phyloP scores from a whole-genome alignment of 2,888 invertebrate species.

The Luperina testacea region DNA sequence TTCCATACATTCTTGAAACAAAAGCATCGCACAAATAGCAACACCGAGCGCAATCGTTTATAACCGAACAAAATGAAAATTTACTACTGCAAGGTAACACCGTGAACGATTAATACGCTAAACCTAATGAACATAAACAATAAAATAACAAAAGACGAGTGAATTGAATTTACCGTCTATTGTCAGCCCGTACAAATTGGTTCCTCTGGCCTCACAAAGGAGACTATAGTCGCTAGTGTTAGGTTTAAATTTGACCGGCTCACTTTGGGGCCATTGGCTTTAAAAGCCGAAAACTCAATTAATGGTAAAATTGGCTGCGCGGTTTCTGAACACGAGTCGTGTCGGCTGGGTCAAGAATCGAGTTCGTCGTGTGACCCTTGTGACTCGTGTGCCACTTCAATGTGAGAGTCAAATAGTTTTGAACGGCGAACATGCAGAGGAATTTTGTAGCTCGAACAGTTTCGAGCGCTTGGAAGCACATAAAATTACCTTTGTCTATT shows the following conservation, averaged over 20 bases:
- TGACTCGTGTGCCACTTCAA: conserved; percentile 24
- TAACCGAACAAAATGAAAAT: conserved; percentile 53
- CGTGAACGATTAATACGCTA: conserved; percentile 44
- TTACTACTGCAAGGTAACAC: conserved; percentile 40
- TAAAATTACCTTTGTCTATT: background rate
- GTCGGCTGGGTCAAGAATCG: conserved; percentile 67
- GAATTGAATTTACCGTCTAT: conserved; percentile 44
- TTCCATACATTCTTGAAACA: conserved; percentile 37
- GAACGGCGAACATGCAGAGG: conserved; percentile 11
- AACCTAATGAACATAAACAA: conserved; percentile 59
- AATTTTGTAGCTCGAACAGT: conserved; percentile 15
- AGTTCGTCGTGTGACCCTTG: conserved; percentile 33
- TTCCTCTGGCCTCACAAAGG: conserved; percentile 35
- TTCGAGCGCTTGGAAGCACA: background rate
- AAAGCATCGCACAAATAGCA: conserved; percentile 35
- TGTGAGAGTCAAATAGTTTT: conserved; percentile 30
- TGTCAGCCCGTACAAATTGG: conserved; percentile 48
- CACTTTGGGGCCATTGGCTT: conserved; percentile 60
- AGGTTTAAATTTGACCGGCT: conserved; percentile 64
- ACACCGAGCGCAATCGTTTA: conserved; percentile 43
- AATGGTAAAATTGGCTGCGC: conserved; percentile 68
- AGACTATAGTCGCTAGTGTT: conserved; percentile 46
- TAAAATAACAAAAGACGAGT: conserved; percentile 45
- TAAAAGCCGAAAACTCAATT: conserved; percentile 77
- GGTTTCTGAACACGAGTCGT: conserved; percentile 52